These are phyloP conservation scores for Piscicola geometra DNA, from an alignment of 2,888 invertebrate genomes.

Conservation along the genomic window DNA sequence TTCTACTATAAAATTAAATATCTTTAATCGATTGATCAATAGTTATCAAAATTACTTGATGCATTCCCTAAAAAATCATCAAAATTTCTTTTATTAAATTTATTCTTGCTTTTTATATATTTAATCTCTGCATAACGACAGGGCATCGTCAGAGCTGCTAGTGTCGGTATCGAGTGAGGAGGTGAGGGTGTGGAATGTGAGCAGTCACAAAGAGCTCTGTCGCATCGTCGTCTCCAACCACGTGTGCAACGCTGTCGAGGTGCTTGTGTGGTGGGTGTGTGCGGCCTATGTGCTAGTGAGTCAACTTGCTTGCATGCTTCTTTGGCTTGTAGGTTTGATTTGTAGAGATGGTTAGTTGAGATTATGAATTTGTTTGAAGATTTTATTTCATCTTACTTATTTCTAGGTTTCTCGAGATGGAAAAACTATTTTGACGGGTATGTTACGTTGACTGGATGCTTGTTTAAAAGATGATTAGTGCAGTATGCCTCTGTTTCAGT, in stretches of 20 bases:
- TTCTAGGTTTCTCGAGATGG: background rate
- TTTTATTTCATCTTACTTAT: too few relatives aligned
- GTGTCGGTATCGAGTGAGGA: conserved; percentile 79
- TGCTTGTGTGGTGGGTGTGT: too few relatives aligned
- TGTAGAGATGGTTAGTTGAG: too few relatives aligned
- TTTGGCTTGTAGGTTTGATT: too few relatives aligned
- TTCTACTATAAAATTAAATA: background rate
- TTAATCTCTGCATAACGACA: conserved; percentile 20
- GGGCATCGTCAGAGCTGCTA: conserved; percentile 69
- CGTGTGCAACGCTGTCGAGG: conserved; percentile 68
- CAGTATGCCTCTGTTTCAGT: background rate
- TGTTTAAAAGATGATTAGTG: too few relatives aligned
- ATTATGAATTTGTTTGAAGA: too few relatives aligned
- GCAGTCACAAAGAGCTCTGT: conserved; percentile 72
- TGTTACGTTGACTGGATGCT: too few relatives aligned
- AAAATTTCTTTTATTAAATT: background rate
- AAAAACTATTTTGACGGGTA: conserved; percentile 10
- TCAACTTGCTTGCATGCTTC: too few relatives aligned
- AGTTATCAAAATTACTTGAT: background rate
- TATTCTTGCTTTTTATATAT: background rate
- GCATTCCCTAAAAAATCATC: background rate
- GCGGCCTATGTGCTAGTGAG: too few relatives aligned
- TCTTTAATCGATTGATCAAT: background rate
- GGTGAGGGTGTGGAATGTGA: conserved; percentile 78
- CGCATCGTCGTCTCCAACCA: conserved; percentile 82